Percentiles rank a stretch among this genome's conserved stretches.
phyloP scores from a whole-genome alignment of 30 jellyfish, hydroid and myxozoan species.

The Aurelia aurita region DNA sequence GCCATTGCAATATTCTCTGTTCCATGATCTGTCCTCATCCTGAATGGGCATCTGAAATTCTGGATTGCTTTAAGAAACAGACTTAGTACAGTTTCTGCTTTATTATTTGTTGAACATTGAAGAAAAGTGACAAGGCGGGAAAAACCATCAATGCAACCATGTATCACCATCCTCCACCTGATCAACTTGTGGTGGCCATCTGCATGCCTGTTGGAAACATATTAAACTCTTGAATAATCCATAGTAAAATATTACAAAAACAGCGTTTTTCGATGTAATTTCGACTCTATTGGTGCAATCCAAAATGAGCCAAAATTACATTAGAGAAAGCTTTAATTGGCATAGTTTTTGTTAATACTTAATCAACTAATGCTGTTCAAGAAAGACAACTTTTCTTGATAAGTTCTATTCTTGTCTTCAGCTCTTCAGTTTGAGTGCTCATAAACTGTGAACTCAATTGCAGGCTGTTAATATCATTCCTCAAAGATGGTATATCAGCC shows the following conservation, averaged over 20 bases:
- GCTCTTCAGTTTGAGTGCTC: slow-evolving; percentile 49
- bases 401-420: slow-evolving; percentile 14
- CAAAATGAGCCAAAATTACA: no score
- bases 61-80: slow-evolving; percentile 20
- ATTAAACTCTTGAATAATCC: no score
- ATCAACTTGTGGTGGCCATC: slow-evolving; percentile 63
- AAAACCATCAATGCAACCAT: slow-evolving; percentile 23
- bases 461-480: no score
- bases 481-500: no score
- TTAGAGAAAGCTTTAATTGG: no score
- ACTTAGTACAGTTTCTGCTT: no score
- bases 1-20: slow-evolving; percentile 33
- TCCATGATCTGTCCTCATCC: slow-evolving; percentile 39
- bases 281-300: no score
- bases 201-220: slow-evolving; percentile 42
- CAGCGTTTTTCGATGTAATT: no score
- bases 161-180: slow-evolving; percentile 57
- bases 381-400: no score
- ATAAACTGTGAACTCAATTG: slow-evolving; percentile 29
- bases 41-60: slow-evolving; percentile 10
- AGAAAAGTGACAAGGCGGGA: slow-evolving; percentile 18
- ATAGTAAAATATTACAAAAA: no score
- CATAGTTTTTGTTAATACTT: no score
- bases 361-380: no score
- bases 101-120: slow-evolving; percentile 28